Conservation (phyloP, 2,797 vertebrate genomes). For the Melanogrammus aeglefinus region DNA sequence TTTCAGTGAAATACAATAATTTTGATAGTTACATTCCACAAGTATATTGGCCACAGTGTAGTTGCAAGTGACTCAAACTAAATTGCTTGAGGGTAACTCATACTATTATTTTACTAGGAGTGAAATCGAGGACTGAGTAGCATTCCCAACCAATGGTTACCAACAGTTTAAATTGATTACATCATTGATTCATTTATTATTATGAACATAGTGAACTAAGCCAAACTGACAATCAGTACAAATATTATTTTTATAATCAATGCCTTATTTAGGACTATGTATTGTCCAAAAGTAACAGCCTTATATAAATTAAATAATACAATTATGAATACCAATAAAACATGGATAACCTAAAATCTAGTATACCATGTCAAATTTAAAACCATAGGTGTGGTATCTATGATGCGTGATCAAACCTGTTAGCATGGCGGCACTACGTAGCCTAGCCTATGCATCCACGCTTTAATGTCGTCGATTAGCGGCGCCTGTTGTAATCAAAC, state of each 20-base stretch:
- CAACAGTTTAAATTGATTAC: background rate
- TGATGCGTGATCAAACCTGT: background rate
- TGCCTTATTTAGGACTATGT: background rate
- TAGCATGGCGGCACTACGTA: background rate
- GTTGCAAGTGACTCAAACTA: background rate
- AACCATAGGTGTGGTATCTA: background rate
- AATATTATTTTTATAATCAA: background rate
- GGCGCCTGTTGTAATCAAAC: constrained; percentile 1
- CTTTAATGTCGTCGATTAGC: background rate
- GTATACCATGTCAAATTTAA: background rate
- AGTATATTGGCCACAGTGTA: background rate
- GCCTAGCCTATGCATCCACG: background rate
- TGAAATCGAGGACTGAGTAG: background rate
- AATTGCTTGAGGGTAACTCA: too few relatives aligned
- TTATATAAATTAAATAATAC: background rate
- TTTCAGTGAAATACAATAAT: background rate
- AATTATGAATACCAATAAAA: background rate
- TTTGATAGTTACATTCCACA: background rate
- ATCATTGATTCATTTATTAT: background rate
- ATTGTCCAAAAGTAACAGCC: background rate
- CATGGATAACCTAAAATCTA: background rate
- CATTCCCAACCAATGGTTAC: background rate
- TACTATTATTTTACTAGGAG: background rate
- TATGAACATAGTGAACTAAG: background rate
- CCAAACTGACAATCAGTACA: background rate